Evolutionary conservation across 1,140 invertebrate genomes (phyloP), one percentile per base, ranked within the genome.

Genomic region (Subanguina moxae): DNA sequence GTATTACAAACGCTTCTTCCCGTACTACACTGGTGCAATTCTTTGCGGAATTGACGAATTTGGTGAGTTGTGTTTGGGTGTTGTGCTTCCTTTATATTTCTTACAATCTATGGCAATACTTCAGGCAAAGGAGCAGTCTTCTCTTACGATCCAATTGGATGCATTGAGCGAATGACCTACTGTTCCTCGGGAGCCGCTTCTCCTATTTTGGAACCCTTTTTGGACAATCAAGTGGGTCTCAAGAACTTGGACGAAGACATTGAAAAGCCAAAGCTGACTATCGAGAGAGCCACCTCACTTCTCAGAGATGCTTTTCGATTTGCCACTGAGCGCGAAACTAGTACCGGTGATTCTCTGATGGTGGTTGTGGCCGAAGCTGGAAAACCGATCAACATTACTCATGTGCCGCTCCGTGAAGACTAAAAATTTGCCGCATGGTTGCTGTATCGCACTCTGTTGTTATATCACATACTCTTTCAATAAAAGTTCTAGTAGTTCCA

Each of bases 1-100:
- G 67, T 99, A 99, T 82, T 90, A 93, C 78, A 92, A 93, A 76
- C 87, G 96, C 69, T 98, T 99, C 83, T 99, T 99, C 84, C 96
- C 96, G 0, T 98, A 97, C 82, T 99, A 98, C 83, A 90, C 96
- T 9, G 90, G 90, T 38, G 97, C 95, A 82, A 89, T 98, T 32
- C 84, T 99, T 62, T 94, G 91, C 72, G 96, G 96, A 28, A 69
- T 88, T 11, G 87, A 88, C 83, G 84, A 86, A 42, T 64, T 63
- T 63, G 9, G 27, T 63, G n/a, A n/a, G 43, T 45, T n/a, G n/a
- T n/a, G n/a, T n/a, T n/a, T n/a, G n/a, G n/a, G n/a, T n/a, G n/a
- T n/a, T n/a, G n/a, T n/a, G n/a, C n/a, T n/a, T n/a, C n/a, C n/a
- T n/a, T n/a, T n/a, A n/a, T n/a, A n/a, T n/a, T n/a, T n/a, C n/a